phyloP scores from a whole-genome alignment of 1,140 invertebrate genomes.

The Ips typographus region DNA sequence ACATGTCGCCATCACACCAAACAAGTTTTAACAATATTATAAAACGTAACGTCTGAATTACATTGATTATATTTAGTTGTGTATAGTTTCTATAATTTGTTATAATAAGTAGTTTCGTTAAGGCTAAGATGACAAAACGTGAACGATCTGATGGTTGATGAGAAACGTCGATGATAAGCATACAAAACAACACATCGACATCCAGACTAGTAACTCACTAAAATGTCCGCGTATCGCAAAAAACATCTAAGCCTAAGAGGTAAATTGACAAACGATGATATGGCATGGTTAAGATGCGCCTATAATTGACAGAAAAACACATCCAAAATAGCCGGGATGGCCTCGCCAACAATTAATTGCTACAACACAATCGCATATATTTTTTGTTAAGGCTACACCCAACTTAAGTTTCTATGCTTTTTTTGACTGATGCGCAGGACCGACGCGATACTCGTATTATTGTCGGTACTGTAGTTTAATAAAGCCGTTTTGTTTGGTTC shows the following conservation, averaged over 20 bases:
- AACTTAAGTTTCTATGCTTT: constrained; percentile 12
- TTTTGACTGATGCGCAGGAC: too few species aligned
- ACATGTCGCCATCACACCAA: too few species aligned
- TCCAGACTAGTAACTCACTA: constrained; percentile 4
- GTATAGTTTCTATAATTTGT: neutral
- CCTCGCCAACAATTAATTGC: constrained; percentile 44
- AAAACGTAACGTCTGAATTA: too few species aligned
- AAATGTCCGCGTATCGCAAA: constrained; percentile 5
- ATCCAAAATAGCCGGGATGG: constrained; percentile 44
- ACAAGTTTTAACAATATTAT: too few species aligned
- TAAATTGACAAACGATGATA: constrained; percentile 53
- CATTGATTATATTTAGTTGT: neutral
- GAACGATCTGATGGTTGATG: neutral
- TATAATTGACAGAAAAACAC: constrained; percentile 50
- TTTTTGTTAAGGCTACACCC: constrained; percentile 36
- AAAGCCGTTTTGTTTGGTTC: too few species aligned
- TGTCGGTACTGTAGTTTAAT: too few species aligned
- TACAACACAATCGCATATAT: constrained; percentile 48
- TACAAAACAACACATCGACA: neutral
- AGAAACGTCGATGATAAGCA: neutral
- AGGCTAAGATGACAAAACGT: constrained; percentile 11
- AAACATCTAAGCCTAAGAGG: constrained; percentile 16
- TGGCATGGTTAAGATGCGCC: constrained; percentile 49
- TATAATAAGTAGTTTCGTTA: constrained; percentile 14
- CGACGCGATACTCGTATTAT: too few species aligned